Conservation (phyloP, 2,113 vertebrate genomes). For the Paraplagusia blochii region DNA sequence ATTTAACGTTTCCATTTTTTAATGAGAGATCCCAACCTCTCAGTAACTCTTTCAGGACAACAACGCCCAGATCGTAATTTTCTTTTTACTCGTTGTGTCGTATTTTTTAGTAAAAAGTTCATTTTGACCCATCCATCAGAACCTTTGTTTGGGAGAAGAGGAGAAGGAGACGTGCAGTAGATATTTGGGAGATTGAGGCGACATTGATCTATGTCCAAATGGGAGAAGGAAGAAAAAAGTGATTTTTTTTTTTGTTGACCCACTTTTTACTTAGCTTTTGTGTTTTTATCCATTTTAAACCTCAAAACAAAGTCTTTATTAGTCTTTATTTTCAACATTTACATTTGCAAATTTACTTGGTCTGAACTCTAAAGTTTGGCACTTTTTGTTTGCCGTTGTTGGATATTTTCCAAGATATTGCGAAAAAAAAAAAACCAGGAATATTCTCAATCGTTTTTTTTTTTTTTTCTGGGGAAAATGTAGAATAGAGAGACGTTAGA, state of each 20-base stretch:
- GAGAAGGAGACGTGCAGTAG: slow-evolving; percentile 10
- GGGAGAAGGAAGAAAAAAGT: slow-evolving; percentile 9
- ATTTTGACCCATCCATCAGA: neutral
- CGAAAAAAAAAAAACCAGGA: slow-evolving; percentile 4
- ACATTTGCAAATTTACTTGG: too few relatives aligned
- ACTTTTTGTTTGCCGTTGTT: too few relatives aligned
- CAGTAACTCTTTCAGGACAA: too few relatives aligned
- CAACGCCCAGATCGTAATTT: too few relatives aligned
- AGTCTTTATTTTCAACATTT: too few relatives aligned
- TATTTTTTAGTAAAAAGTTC: too few relatives aligned
- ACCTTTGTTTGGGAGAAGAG: slow-evolving; percentile 37
- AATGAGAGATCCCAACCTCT: too few relatives aligned
- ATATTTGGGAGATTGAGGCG: slow-evolving; percentile 33
- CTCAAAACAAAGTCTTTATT: too few relatives aligned
- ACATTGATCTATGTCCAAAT: neutral
- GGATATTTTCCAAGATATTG: neutral
- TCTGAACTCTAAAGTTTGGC: too few relatives aligned
- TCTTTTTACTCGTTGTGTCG: too few relatives aligned
- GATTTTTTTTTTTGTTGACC: neutral
- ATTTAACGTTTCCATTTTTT: too few relatives aligned
- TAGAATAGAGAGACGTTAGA: slow-evolving; percentile 25
- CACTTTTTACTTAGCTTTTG: neutral
- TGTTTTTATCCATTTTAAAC: too few relatives aligned
- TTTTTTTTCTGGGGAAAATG: slow-evolving; percentile 21
- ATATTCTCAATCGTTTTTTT: slow-evolving; percentile 10